These are phyloP conservation scores for Myocastor coypus DNA, from an alignment of 2,113 vertebrate genomes.

Conservation along the genomic window DNA sequence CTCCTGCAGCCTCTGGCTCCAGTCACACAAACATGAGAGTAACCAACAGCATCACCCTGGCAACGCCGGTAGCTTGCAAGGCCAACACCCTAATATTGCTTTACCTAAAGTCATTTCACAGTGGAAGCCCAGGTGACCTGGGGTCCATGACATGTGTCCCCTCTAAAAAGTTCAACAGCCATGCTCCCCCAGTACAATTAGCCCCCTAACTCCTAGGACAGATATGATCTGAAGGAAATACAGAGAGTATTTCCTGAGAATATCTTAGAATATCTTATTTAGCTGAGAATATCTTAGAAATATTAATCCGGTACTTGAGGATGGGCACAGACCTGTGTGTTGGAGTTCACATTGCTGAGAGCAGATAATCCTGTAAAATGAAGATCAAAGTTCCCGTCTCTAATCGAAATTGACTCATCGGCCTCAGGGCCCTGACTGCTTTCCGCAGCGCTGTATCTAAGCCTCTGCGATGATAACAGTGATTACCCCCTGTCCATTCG, in stretches of 20 bases:
- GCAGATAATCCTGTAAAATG: neutral
- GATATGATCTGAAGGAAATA: neutral
- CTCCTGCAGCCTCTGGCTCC: neutral
- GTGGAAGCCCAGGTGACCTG: neutral
- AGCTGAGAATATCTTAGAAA: conserved; percentile 24
- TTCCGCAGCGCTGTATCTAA: neutral
- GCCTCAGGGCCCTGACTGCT: neutral
- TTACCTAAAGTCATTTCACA: neutral
- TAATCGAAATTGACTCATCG: neutral
- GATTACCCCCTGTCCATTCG: neutral
- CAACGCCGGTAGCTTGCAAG: neutral
- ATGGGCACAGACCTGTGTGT: neutral
- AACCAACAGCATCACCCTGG: neutral
- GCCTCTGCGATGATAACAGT: neutral
- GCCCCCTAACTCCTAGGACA: neutral
- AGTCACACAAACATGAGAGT: neutral
- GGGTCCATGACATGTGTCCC: neutral
- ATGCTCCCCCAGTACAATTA: neutral
- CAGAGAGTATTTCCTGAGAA: conserved; percentile 21
- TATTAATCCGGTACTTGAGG: neutral
- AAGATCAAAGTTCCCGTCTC: neutral
- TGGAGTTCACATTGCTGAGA: neutral
- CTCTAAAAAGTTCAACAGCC: neutral
- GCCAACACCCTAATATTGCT: accelerated
- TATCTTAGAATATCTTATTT: conserved; percentile 13